Conservation (phyloP, 2,113 vertebrate species). For the Clarias batrachus region DNA sequence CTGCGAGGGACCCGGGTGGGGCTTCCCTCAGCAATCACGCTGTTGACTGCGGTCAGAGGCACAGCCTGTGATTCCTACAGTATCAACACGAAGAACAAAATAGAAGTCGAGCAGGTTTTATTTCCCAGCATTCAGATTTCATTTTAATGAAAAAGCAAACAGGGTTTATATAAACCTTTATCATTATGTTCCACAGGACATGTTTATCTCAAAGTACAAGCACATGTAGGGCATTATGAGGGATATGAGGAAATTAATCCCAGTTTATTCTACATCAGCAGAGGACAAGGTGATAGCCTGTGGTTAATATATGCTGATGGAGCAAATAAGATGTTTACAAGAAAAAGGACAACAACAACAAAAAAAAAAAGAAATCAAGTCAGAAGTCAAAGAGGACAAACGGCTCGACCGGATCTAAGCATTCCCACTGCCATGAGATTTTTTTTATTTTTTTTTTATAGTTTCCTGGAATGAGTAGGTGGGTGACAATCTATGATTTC, state of each 20-base stretch:
- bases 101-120: not conserved
- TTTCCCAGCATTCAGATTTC: not conserved
- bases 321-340: not conserved
- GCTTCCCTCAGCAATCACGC: slow-evolving; percentile 66
- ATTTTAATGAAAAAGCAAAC: not conserved
- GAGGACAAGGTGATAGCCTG: not conserved
- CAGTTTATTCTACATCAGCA: not conserved
- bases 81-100: slow-evolving; percentile 12
- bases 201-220: not conserved
- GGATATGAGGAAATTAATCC: not conserved
- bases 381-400: slow-evolving; percentile 30
- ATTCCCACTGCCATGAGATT: not conserved
- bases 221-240: not conserved
- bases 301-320: not conserved
- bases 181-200: not conserved
- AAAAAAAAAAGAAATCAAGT: not conserved
- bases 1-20: slow-evolving; percentile 69
- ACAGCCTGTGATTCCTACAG: slow-evolving; percentile 84
- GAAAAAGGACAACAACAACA: not conserved
- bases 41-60: slow-evolving; percentile 78
- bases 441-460: not conserved
- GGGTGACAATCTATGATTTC: slow-evolving; percentile 21
- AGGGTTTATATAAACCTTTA: slow-evolving; percentile 2
- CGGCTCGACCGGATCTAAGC: not conserved
- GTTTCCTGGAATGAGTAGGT: slow-evolving; percentile 13